Conservation (phyloP, 2,888 invertebrate species). For the Drosophila tripunctata region DNA sequence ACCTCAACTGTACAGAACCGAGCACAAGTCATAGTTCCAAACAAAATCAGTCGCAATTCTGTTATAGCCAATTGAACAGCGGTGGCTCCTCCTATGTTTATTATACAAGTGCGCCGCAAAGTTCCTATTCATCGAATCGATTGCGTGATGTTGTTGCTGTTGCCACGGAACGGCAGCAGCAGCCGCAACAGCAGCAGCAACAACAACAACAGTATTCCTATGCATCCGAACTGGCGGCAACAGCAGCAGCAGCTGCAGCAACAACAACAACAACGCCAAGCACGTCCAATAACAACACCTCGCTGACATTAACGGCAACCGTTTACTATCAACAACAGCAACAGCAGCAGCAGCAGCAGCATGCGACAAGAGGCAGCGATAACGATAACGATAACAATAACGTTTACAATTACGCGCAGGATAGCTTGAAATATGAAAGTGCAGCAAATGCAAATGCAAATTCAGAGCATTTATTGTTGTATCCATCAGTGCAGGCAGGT, state of each 20-base stretch:
- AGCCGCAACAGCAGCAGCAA: conserved; percentile 26
- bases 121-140: conserved; percentile 71
- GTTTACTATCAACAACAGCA: conserved; percentile 73
- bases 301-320: conserved; percentile 68
- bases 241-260: conserved; percentile 32
- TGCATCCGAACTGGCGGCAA: conserved; percentile 10
- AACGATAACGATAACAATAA: conserved; percentile 21
- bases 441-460: conserved; percentile 53
- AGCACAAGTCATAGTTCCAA: neutral
- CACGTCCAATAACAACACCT: conserved; percentile 18
- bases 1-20: conserved; percentile 23
- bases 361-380: conserved; percentile 15
- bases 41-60: conserved; percentile 12
- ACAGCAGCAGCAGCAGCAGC: conserved; percentile 23
- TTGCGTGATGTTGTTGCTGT: conserved; percentile 48
- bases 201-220: conserved; percentile 9
- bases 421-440: conserved; percentile 53
- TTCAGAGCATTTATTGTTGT: conserved; percentile 62
- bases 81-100: conserved; percentile 49
- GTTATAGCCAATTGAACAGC: conserved; percentile 27
- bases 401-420: conserved; percentile 29
- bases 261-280: conserved; percentile 11
- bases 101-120: conserved; percentile 62
- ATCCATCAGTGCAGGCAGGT: conserved; percentile 78
- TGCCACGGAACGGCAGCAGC: conserved; percentile 18